These are phyloP conservation scores for Siderastrea siderea DNA, from an alignment of 92 coral and sea anemone species.

Conservation along the genomic window DNA sequence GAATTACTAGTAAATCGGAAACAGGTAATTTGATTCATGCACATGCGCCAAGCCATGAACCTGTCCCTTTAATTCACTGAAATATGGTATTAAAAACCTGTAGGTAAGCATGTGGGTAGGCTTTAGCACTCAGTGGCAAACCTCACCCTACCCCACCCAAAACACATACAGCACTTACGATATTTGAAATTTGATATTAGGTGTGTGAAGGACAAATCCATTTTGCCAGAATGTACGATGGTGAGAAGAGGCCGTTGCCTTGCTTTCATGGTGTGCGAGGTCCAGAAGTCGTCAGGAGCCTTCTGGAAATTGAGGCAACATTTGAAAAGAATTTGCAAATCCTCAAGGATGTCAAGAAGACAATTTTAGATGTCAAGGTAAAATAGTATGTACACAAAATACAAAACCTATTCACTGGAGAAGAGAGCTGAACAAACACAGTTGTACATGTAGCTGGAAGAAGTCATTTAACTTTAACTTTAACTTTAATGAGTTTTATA, in stretches of 20 bases:
- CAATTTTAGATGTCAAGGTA: conserved; percentile 99
- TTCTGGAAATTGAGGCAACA: conserved; percentile 97
- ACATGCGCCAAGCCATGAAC: too few species aligned
- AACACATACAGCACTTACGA: neutral
- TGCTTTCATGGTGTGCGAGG: conserved; percentile 98
- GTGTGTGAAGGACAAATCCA: conserved; percentile 99
- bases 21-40: too few species aligned
- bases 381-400: neutral
- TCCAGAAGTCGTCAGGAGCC: conserved; percentile 94
- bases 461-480: too few species aligned
- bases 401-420: neutral
- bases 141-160: too few species aligned
- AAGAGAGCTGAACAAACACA: neutral
- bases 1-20: too few species aligned
- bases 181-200: conserved; percentile 43
- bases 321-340: conserved; percentile 97
- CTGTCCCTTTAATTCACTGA: too few species aligned
- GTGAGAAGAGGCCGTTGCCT: conserved; percentile 94
- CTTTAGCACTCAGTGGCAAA: too few species aligned
- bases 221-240: conserved; percentile 97
- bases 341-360: conserved; percentile 94
- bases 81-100: too few species aligned
- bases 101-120: too few species aligned
- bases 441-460: too few species aligned
- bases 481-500: too few species aligned